Percentiles rank a stretch among this genome's conserved stretches.
These are phyloP conservation scores for Athalia cordata DNA, from an alignment of 2,888 invertebrate species.

Conservation along the genomic window DNA sequence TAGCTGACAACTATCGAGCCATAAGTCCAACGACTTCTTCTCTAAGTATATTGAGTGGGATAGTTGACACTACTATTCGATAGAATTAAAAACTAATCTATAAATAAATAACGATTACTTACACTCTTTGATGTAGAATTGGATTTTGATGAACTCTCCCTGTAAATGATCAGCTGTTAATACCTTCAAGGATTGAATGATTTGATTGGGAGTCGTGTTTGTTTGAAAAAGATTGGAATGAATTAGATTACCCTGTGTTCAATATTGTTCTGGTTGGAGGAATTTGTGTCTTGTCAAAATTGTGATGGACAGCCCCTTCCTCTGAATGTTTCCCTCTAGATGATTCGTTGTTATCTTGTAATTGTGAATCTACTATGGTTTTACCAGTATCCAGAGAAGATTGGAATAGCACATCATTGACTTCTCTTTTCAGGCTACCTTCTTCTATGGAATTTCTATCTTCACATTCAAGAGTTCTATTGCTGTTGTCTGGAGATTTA, in stretches of 20 bases:
- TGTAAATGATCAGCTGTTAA: constrained; percentile 22
- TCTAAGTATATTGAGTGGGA: neutral
- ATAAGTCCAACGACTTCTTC: neutral
- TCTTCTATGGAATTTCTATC: neutral
- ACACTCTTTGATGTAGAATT: constrained; percentile 33
- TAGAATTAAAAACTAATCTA: neutral
- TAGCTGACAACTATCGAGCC: neutral
- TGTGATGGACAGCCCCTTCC: neutral
- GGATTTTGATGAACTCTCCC: constrained; percentile 1
- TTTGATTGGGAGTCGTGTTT: neutral
- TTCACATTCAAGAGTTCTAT: neutral
- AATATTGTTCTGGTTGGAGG: neutral
- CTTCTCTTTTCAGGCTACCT: neutral
- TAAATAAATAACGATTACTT: constrained; percentile 22
- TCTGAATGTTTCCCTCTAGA: neutral
- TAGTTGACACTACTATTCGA: neutral
- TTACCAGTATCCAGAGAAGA: constrained; percentile 12
- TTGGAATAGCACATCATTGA: neutral
- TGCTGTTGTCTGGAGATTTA: neutral
- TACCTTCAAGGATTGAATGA: neutral
- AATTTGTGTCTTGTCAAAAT: neutral
- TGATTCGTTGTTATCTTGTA: neutral
- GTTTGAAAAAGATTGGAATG: neutral
- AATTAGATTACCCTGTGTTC: constrained; percentile 17
- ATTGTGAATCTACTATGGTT: neutral